These are phyloP conservation scores for Deilephila elpenor DNA, from an alignment of 2,888 invertebrate species.

Conservation along the genomic window DNA sequence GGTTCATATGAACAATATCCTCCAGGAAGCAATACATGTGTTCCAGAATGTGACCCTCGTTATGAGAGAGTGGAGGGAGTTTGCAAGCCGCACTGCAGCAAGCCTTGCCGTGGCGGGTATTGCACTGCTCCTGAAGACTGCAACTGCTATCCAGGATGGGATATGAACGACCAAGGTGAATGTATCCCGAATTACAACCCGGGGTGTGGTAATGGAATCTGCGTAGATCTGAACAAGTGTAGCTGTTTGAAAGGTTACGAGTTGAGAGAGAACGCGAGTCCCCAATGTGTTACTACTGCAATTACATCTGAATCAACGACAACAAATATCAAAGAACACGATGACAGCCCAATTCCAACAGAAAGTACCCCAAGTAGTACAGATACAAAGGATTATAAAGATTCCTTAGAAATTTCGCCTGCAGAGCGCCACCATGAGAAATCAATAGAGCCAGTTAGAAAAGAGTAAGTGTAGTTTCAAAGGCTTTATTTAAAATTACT, in stretches of 20 bases:
- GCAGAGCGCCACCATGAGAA: no score
- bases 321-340: no score
- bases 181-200: conserved; percentile 57
- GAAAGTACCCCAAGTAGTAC: no score
- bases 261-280: conserved; percentile 35
- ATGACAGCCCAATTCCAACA: no score
- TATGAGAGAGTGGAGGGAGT: background rate
- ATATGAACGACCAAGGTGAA: conserved; percentile 35
- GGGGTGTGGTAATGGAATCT: conserved; percentile 52
- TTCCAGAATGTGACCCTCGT: background rate
- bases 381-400: no score
- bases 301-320: no score
- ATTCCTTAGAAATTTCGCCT: no score
- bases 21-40: background rate
- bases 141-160: conserved; percentile 4
- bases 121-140: conserved; percentile 4
- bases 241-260: background rate
- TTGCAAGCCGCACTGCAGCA: background rate
- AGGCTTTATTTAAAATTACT: no score
- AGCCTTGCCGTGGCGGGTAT: background rate
- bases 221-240: conserved; percentile 41
- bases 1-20: background rate
- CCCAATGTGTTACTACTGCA: conserved; percentile 28
- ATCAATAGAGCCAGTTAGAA: no score
- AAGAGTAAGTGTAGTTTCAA: no score